These are phyloP conservation scores for Ophioninae sp. DNA, from an alignment of 2,888 invertebrate genomes.

Conservation along the genomic window DNA sequence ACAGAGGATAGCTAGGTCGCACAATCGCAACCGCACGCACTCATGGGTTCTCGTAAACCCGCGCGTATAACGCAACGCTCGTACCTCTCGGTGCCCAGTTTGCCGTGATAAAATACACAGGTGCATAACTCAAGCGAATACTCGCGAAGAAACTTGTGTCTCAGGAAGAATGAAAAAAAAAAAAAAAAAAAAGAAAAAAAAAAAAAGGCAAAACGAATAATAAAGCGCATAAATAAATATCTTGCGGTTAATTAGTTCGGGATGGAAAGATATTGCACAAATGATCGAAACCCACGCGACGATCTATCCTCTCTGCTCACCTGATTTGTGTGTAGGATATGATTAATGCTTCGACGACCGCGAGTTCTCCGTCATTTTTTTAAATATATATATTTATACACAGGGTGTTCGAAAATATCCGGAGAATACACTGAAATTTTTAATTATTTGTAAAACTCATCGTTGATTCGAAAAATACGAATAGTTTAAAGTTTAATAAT, in stretches of 20 bases:
- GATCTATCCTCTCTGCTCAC: slow-evolving; percentile 39
- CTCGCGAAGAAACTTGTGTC: slow-evolving; percentile 40
- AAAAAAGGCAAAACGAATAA: neutral
- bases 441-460: no score
- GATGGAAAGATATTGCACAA: slow-evolving; percentile 38
- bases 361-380: slow-evolving; percentile 11
- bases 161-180: slow-evolving; percentile 19
- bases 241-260: slow-evolving; percentile 52
- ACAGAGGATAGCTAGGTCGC: slow-evolving; percentile 43
- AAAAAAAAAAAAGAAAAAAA: neutral
- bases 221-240: slow-evolving; percentile 23
- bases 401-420: neutral
- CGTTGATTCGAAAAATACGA: no score
- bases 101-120: slow-evolving; percentile 44
- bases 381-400: slow-evolving; percentile 7
- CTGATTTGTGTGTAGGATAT: slow-evolving; percentile 50
- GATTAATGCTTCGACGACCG: slow-evolving; percentile 51
- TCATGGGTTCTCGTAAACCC: slow-evolving; percentile 42
- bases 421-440: no score
- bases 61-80: slow-evolving; percentile 23
- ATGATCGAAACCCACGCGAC: slow-evolving; percentile 51
- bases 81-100: slow-evolving; percentile 7
- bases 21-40: slow-evolving; percentile 50
- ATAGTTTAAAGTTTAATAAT: no score
- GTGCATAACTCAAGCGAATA: slow-evolving; percentile 38